A percentile compares a stretch with the other conserved stretches of the same genome.
Conservation (phyloP, 1,140 invertebrate species). For the Plodia interpunctella region DNA sequence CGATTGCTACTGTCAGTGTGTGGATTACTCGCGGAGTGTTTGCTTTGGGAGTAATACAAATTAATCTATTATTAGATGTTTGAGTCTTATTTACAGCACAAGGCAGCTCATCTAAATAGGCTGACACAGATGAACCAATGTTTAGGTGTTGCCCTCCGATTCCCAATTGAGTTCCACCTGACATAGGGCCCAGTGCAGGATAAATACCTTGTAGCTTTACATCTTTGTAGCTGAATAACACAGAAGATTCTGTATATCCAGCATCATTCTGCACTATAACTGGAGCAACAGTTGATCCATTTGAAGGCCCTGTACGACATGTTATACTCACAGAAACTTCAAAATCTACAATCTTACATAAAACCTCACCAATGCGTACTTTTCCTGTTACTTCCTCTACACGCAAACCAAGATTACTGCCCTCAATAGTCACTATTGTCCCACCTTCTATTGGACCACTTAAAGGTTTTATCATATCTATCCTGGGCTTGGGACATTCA, state of each 20-base stretch:
- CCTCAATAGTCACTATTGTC: conserved; percentile 96
- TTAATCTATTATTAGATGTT: conserved; percentile 91
- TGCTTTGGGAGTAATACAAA: conserved; percentile 89
- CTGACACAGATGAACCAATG: conserved; percentile 93
- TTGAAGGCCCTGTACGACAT: conserved; percentile 89
- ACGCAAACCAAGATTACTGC: conserved; percentile 95
- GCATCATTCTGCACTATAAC: conserved; percentile 94
- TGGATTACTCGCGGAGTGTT: conserved; percentile 58
- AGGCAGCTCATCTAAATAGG: conserved; percentile 91
- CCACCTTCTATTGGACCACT: conserved; percentile 97
- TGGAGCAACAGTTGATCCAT: conserved; percentile 85
- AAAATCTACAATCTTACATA: conserved; percentile 92
- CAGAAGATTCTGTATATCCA: conserved; percentile 91
- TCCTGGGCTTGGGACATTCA: conserved; percentile 94
- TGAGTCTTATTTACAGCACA: conserved; percentile 93
- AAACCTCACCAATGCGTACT: conserved; percentile 93
- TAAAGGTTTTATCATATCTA: conserved; percentile 95
- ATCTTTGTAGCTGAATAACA: conserved; percentile 93
- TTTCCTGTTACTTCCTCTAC: conserved; percentile 94
- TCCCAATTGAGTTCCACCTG: conserved; percentile 94
- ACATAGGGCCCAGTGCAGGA: conserved; percentile 92
- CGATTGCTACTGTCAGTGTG: conserved; percentile 75
- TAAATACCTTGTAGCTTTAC: conserved; percentile 88
- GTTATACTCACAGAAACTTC: conserved; percentile 94
- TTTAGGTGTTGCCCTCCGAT: conserved; percentile 95